Evolutionary conservation across 2,113 vertebrate species (phyloP).

Genomic region (Aspidoscelis tigris): DNA sequence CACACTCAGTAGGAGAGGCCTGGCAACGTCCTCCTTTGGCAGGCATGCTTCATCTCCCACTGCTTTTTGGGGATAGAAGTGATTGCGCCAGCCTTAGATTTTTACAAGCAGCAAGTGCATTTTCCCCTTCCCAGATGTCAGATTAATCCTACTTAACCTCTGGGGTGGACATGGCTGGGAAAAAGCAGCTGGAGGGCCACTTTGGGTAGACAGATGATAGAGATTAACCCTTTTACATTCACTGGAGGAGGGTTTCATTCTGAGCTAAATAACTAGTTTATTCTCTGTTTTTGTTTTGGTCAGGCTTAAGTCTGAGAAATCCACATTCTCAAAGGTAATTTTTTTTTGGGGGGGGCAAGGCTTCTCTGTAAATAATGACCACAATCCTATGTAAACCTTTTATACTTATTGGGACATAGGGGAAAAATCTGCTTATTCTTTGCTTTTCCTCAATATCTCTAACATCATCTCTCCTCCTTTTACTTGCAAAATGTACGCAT

Average conservation of each 20-base stretch:
- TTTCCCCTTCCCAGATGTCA: neutral
- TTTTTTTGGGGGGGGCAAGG: neutral
- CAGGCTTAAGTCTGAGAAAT: neutral
- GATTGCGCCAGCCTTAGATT: neutral
- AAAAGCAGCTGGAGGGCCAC: neutral
- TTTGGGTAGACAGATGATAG: neutral
- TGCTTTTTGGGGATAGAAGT: neutral
- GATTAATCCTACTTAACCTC: slow-evolving; percentile 8
- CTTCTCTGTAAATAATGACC: neutral
- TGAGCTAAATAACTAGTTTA: neutral
- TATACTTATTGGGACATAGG: too few relatives aligned
- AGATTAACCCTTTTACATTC: neutral
- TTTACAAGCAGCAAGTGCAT: neutral
- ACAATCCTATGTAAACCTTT: too few relatives aligned
- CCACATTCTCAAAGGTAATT: neutral
- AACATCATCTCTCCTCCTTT: too few relatives aligned
- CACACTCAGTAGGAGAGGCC: neutral
- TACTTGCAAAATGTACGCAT: too few relatives aligned
- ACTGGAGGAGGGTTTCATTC: neutral
- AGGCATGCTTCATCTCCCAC: neutral
- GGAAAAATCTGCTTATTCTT: neutral
- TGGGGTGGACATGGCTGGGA: too few relatives aligned
- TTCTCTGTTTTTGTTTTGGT: neutral
- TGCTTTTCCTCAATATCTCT: too few relatives aligned
- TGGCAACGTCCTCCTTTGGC: neutral